Conservation (phyloP, 2,797 vertebrate genomes). For the Masticophis lateralis region DNA sequence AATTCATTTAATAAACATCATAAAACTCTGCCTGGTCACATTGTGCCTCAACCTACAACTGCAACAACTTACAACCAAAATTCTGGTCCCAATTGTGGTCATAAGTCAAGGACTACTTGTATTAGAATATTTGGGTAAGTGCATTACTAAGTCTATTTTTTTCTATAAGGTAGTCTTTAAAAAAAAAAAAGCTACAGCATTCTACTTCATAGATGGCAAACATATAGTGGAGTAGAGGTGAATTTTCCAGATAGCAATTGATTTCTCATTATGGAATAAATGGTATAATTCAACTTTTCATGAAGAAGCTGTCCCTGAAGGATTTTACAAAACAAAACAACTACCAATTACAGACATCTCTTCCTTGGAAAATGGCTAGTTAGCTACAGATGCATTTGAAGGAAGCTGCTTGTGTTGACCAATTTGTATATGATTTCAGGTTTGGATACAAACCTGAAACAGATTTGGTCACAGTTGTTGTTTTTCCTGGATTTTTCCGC, state of each 20-base stretch:
- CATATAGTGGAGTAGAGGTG: neutral
- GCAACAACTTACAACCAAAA: neutral
- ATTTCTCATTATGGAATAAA: neutral
- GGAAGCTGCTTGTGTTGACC: neutral
- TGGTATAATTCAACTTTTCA: neutral
- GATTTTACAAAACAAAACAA: neutral
- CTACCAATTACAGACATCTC: neutral
- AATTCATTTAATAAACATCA: neutral
- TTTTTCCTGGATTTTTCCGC: neutral
- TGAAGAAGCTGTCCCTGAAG: neutral
- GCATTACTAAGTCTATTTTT: neutral
- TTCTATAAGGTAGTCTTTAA: neutral
- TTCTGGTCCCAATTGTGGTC: neutral
- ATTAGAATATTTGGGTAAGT: constrained; percentile 5
- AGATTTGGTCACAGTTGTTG: neutral
- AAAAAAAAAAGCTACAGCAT: neutral
- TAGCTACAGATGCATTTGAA: neutral
- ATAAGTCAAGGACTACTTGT: neutral
- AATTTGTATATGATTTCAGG: neutral
- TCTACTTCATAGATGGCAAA: neutral
- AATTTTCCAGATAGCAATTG: neutral
- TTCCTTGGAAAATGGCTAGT: neutral
- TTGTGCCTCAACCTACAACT: neutral
- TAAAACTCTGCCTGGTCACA: neutral
- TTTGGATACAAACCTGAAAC: neutral